Evolutionary conservation across 2,113 vertebrate genomes (phyloP).

Genomic region (Vombatus ursinus): DNA sequence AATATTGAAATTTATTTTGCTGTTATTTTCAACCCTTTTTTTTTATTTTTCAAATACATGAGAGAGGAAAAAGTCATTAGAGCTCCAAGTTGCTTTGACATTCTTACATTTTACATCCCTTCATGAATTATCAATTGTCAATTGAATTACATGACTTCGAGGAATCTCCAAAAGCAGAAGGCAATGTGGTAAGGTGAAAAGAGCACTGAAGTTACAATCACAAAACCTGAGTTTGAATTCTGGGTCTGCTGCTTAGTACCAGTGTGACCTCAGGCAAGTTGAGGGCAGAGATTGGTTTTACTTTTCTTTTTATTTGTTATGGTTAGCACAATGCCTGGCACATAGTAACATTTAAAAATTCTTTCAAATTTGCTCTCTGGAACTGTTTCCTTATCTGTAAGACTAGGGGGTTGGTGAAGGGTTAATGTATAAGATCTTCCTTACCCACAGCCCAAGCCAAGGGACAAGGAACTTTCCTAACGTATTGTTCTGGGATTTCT

Average conservation of each 20-base stretch:
- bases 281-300: neutral
- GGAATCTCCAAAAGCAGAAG: neutral
- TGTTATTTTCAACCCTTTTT: neutral
- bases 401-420: too few relatives aligned
- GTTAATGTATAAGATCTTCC: too few relatives aligned
- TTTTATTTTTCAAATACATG: slow-evolving; percentile 14
- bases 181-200: neutral
- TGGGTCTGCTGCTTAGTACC: neutral
- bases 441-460: too few relatives aligned
- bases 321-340: neutral
- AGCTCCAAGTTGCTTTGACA: neutral
- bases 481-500: too few relatives aligned
- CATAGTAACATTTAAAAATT: neutral
- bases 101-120: neutral
- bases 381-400: neutral
- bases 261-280: neutral
- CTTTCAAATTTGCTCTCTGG: neutral
- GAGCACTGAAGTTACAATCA: neutral
- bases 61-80: slow-evolving; percentile 6
- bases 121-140: neutral
- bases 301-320: neutral
- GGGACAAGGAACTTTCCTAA: too few relatives aligned
- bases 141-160: neutral
- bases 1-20: neutral
- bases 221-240: neutral